Conservation (phyloP, 2,797 vertebrate species). For the Pseudotriccus pelzelni region DNA sequence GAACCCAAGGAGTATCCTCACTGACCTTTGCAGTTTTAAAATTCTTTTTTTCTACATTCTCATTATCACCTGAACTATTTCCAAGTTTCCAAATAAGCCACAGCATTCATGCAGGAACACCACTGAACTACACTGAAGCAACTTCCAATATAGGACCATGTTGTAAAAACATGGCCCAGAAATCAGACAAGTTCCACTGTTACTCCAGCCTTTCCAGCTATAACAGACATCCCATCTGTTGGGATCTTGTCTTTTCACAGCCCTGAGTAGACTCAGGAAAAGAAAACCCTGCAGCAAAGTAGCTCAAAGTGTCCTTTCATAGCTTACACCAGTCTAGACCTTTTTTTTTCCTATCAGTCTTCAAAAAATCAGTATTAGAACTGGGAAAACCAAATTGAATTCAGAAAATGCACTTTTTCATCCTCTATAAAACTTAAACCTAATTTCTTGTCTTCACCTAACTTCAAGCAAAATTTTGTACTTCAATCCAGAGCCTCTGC, state of each 20-base stretch:
- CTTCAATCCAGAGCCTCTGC: background rate
- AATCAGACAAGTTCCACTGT: background rate
- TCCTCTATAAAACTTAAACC: background rate
- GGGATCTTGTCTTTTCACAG: background rate
- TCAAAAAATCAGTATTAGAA: background rate
- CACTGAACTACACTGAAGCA: background rate
- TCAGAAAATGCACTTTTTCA: background rate
- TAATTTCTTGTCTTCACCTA: background rate
- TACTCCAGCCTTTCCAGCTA: background rate
- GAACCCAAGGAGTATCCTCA: background rate
- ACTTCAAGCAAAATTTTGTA: background rate
- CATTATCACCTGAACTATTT: background rate
- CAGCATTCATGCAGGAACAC: background rate
- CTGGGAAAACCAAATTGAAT: background rate
- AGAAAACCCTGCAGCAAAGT: background rate
- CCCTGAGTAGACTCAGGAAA: background rate
- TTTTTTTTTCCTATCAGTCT: background rate
- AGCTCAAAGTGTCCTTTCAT: background rate
- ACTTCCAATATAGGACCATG: background rate
- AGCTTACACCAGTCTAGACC: background rate
- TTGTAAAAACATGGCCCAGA: background rate
- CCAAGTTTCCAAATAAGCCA: background rate
- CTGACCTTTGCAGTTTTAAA: background rate
- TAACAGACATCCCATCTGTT: fast-evolving
- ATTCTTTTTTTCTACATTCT: background rate